Conservation (phyloP, 2,888 invertebrate species). For the Cephus spinipes region DNA sequence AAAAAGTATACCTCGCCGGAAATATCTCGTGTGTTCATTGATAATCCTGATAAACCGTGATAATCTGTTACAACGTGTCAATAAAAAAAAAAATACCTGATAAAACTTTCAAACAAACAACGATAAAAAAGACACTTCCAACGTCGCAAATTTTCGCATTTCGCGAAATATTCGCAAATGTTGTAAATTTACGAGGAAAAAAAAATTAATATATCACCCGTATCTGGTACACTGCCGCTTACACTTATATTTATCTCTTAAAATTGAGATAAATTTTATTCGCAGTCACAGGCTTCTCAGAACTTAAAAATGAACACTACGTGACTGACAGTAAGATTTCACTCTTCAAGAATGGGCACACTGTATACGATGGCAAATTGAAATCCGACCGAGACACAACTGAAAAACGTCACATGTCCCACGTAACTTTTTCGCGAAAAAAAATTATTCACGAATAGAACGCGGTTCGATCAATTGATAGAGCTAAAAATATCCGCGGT, state of each 20-base stretch:
- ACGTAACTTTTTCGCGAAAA: neutral
- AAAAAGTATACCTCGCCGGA: neutral
- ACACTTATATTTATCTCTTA: neutral
- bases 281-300: neutral
- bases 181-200: neutral
- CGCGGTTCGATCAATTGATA: neutral
- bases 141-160: neutral
- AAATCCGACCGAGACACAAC: neutral
- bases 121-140: neutral
- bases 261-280: neutral
- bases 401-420: neutral
- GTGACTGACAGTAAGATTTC: neutral
- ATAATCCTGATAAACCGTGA: neutral
- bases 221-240: neutral
- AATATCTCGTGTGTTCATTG: neutral
- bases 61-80: neutral
- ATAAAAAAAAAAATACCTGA: neutral
- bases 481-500: neutral
- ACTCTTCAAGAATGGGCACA: neutral
- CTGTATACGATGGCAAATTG: neutral
- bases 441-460: neutral
- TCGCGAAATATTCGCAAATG: neutral
- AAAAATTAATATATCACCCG: neutral
- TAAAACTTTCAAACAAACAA: too few relatives aligned
- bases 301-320: neutral